Evolutionary conservation across 1,140 invertebrate species (phyloP).

Genomic region (Chlorops oryzae): DNA sequence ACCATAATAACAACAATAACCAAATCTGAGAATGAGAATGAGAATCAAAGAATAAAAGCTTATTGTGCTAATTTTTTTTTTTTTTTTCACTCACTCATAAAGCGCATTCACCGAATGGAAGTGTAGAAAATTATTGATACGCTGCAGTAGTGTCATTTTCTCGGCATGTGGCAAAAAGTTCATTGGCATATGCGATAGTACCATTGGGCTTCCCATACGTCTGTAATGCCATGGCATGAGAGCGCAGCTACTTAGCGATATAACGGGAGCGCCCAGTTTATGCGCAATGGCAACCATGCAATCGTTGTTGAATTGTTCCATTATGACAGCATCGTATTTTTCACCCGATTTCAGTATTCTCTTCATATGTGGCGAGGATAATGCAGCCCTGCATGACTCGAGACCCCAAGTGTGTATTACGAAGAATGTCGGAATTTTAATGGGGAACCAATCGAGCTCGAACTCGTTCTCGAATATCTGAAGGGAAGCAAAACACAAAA

Average conservation of each 20-base stretch:
- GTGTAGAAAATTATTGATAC: constrained; percentile 52
- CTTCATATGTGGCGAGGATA: constrained; percentile 46
- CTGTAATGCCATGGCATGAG: constrained; percentile 55
- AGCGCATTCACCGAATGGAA: constrained; percentile 44
- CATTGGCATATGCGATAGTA: constrained; percentile 54
- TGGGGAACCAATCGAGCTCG: constrained; percentile 21
- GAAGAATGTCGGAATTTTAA: constrained; percentile 29
- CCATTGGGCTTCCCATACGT: constrained; percentile 54
- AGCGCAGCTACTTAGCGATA: constrained; percentile 54
- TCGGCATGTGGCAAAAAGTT: constrained; percentile 48
- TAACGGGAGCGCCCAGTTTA: constrained; percentile 52
- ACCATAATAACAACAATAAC: background rate
- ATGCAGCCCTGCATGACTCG: constrained; percentile 51
- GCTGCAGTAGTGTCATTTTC: constrained; percentile 53
- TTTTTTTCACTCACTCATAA: constrained; percentile 46
- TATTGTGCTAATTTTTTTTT: too few relatives aligned
- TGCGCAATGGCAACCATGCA: constrained; percentile 57
- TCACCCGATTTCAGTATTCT: constrained; percentile 50
- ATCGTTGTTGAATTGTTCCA: constrained; percentile 60
- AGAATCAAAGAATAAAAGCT: too few relatives aligned
- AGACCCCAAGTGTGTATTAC: constrained; percentile 29
- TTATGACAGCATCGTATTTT: constrained; percentile 62
- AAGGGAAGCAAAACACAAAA: background rate
- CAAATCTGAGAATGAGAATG: too few relatives aligned
- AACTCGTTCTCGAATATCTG: too few relatives aligned